These are phyloP conservation scores for Loxodonta africana DNA, from an alignment of 2,113 vertebrate genomes.

Conservation along the genomic window DNA sequence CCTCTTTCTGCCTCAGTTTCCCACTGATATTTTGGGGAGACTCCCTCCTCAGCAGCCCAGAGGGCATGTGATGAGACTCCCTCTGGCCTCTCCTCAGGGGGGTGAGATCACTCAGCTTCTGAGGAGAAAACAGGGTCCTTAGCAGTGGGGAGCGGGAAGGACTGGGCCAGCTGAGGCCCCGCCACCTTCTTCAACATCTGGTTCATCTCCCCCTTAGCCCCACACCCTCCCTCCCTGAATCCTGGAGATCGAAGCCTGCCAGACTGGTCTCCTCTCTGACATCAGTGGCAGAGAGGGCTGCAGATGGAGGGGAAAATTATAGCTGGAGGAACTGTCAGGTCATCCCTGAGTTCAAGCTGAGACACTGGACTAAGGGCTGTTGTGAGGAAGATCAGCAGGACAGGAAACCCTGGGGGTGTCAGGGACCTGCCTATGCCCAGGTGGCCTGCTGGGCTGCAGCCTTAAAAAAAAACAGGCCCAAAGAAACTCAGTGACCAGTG, in stretches of 20 bases:
- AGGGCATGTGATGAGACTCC: background rate
- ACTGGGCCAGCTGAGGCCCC: background rate
- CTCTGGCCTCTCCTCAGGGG: background rate
- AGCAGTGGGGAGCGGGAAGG: background rate
- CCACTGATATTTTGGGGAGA: background rate
- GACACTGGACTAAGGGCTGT: background rate
- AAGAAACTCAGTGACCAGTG: background rate
- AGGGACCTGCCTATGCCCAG: background rate
- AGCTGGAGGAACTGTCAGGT: background rate
- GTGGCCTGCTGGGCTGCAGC: background rate
- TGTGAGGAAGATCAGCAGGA: background rate
- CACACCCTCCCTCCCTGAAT: background rate
- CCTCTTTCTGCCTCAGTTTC: background rate
- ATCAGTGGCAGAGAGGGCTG: background rate
- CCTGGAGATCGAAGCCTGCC: background rate
- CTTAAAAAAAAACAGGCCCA: background rate
- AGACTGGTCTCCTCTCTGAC: background rate
- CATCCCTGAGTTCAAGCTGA: background rate
- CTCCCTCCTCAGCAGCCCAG: background rate
- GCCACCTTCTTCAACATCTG: background rate
- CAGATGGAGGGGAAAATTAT: background rate
- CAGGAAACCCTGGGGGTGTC: background rate
- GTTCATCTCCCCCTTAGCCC: background rate
- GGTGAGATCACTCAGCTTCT: background rate
- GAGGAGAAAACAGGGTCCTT: background rate